phyloP scores from a whole-genome alignment of 2,797 vertebrate species.

The Rhinella marina region DNA sequence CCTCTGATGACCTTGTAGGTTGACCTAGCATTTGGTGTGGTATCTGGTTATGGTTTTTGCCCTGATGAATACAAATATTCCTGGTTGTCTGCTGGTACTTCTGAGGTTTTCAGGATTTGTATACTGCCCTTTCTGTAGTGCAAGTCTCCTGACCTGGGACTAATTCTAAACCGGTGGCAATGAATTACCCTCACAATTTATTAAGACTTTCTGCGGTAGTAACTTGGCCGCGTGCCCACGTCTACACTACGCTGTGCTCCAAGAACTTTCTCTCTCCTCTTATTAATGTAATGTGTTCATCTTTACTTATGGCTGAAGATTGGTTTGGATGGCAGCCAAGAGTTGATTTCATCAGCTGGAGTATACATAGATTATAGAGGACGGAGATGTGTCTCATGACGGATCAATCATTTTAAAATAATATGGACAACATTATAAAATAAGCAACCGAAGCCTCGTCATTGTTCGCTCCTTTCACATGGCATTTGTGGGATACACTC shows the following conservation, averaged over 20 bases:
- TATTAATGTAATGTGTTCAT: conserved; percentile 21
- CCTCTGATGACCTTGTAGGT: too few species aligned
- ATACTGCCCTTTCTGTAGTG: not conserved
- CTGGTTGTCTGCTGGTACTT: not conserved
- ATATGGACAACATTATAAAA: too few species aligned
- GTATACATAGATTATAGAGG: not conserved
- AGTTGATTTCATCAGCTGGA: not conserved
- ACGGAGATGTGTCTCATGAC: not conserved
- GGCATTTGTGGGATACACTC: too few species aligned
- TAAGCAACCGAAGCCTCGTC: too few species aligned
- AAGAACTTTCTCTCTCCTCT: not conserved
- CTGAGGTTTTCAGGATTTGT: not conserved
- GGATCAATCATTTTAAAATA: not conserved
- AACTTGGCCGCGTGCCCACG: not conserved
- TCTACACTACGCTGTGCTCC: not conserved
- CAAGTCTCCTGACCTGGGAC: not conserved
- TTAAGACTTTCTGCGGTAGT: not conserved
- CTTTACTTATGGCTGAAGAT: not conserved
- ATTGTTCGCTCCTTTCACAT: too few species aligned
- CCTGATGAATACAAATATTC: too few species aligned
- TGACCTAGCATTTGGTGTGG: too few species aligned
- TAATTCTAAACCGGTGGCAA: not conserved
- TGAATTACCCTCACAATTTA: not conserved
- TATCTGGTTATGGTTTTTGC: too few species aligned
- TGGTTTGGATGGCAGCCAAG: conserved; percentile 3